phyloP scores from a whole-genome alignment of 2,113 vertebrate genomes.

The Esox niger region DNA sequence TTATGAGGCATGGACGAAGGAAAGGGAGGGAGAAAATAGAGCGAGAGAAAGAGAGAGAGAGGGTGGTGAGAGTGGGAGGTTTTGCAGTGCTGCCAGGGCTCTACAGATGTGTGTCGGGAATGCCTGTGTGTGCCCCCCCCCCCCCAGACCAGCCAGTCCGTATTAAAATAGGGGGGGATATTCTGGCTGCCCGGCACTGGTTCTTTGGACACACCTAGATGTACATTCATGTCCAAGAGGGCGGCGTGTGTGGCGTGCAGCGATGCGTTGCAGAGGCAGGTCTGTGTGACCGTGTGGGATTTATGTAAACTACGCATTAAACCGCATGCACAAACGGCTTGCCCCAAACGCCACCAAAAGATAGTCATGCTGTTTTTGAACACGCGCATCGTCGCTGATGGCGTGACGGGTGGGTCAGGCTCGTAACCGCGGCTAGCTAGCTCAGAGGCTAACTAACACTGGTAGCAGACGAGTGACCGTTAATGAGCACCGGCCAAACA shows the following conservation, averaged over 20 bases:
- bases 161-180: no score
- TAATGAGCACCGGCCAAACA: neutral
- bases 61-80: conserved; percentile 32
- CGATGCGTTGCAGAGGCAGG: no score
- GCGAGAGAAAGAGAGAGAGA: conserved; percentile 20
- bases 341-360: no score
- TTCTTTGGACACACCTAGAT: neutral
- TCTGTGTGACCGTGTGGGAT: no score
- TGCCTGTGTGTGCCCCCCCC: conserved; percentile 1
- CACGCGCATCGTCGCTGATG: conserved; percentile 5
- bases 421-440: neutral
- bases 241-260: no score
- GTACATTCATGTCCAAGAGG: conserved; percentile 21
- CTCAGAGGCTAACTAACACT: conserved; percentile 6
- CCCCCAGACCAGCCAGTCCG: no score
- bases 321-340: no score
- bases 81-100: conserved; percentile 42
- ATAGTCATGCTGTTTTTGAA: no score
- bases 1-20: conserved; percentile 25
- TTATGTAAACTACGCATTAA: no score
- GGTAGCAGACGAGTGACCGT: neutral
- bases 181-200: no score
- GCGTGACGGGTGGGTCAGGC: no score
- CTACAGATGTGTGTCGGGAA: conserved; percentile 10
- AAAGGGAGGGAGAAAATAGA: conserved; percentile 34